Base-by-base conservation (phyloP, 2,888 invertebrate genomes). In the Macrophya alboannulata region DNA sequence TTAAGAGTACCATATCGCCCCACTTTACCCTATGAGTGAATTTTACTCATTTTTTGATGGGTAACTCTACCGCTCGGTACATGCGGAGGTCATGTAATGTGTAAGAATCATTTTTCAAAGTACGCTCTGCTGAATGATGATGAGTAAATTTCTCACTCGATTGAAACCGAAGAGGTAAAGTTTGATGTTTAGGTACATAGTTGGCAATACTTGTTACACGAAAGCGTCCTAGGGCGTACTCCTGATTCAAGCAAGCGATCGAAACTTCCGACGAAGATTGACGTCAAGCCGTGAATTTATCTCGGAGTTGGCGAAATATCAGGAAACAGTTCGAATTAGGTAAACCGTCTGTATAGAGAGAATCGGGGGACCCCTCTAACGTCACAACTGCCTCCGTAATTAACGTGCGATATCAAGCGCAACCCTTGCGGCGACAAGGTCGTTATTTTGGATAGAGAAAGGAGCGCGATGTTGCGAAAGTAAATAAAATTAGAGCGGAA, bases 261-360 rank as follows among this genome's bases (percentile, higher is more conserved):
- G 81, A 81, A 81, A 81, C 81, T 81, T 62, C n/a, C 40, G 81
- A 81, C 81, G 81, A 59, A 81, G 62, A 81, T 81, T 81, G 81
- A 81, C 81, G 81, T 51, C 25, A 59, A 40, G 81, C 43, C n/a
- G 81, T 81, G 37, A 43, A 62, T 81, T 81, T 81, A 81, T 81
- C 81, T 81, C 62, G 2, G 62, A 81, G 81, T 81, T 59, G 81
- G 81, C 25, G 81, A 81, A 81, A 81, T 62, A 81, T 81, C 43
- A 37, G 79, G 25, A 68, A 81, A 62, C 79, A 59, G 40, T 59
- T 62, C 43, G 21, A 40, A 81, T 81, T 62, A 81, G 59, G 81
- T 62, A 62, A 59, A 40, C 62, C 62, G 40, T 81, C 40, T 62
- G 43, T 51, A 21, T 21, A 59, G 21, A 40, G 62, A 43, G n/a